Conservation (phyloP, 2,797 vertebrate species). For the Glossophaga mutica region DNA sequence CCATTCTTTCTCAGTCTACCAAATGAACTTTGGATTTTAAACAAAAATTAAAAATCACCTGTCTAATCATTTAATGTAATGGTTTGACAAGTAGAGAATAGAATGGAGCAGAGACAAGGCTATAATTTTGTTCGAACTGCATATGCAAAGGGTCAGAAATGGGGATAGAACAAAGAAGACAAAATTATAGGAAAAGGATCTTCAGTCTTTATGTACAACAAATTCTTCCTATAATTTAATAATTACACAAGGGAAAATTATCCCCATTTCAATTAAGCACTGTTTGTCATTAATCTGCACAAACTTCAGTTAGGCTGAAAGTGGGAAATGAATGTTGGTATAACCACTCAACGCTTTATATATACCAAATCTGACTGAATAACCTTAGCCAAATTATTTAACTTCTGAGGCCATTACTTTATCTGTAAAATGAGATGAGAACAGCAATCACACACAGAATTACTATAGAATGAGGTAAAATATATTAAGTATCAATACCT, state of each 20-base stretch:
- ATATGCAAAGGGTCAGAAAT: not conserved
- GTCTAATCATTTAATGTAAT: constrained; percentile 6
- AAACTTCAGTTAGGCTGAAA: not conserved
- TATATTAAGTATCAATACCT: not conserved
- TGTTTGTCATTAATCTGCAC: not conserved
- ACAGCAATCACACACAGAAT: not conserved
- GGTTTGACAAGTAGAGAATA: not conserved
- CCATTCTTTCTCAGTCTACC: constrained; percentile 13
- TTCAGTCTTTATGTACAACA: not conserved
- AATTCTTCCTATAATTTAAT: not conserved
- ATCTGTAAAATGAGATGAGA: not conserved
- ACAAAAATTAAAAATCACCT: constrained; percentile 18
- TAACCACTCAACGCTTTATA: not conserved
- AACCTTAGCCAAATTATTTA: not conserved
- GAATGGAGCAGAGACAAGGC: not conserved
- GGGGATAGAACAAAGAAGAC: not conserved
- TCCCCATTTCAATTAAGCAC: not conserved
- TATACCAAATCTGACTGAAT: not conserved
- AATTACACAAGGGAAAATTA: not conserved
- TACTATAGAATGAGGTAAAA: not conserved
- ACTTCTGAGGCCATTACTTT: not conserved
- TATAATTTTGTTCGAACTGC: not conserved
- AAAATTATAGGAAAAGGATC: not conserved
- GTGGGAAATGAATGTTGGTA: not conserved
- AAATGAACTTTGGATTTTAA: not conserved